Evolutionary conservation across 1,140 invertebrate genomes (phyloP).

Genomic region (Drosophila setifemur): DNA sequence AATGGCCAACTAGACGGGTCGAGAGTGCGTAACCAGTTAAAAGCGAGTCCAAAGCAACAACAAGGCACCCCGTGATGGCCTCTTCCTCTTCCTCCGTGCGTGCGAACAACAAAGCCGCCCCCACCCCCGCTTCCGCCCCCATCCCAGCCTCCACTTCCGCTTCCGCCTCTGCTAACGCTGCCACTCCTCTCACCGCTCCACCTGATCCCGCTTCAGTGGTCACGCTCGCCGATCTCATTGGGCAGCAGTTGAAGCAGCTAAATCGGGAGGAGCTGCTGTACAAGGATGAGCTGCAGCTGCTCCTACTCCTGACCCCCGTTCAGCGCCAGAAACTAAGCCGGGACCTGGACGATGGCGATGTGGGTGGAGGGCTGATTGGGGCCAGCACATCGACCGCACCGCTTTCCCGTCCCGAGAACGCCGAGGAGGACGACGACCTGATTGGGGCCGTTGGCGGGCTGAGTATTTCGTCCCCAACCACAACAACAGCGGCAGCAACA

Average conservation of each 20-base stretch:
- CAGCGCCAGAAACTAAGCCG: slow-evolving; percentile 29
- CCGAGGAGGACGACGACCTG: slow-evolving; percentile 52
- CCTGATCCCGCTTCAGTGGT: background rate
- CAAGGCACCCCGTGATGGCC: slow-evolving; percentile 47
- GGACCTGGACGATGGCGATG: slow-evolving; percentile 22
- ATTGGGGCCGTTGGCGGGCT: slow-evolving; percentile 55
- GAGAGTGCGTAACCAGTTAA: slow-evolving; percentile 12
- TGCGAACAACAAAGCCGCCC: slow-evolving; percentile 50
- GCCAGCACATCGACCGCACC: slow-evolving; percentile 41
- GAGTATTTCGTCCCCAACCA: slow-evolving; percentile 32
- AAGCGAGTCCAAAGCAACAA: slow-evolving; percentile 29
- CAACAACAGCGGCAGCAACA: background rate
- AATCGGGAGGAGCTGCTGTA: slow-evolving; percentile 46
- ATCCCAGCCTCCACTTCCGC: background rate
- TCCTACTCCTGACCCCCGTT: slow-evolving; percentile 43
- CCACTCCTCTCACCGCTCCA: background rate
- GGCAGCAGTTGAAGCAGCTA: slow-evolving; percentile 51
- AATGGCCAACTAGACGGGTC: slow-evolving; percentile 41
- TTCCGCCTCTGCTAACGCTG: slow-evolving; percentile 4
- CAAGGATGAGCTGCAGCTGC: slow-evolving; percentile 63
- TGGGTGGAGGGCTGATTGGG: too few species aligned
- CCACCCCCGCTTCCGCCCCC: slow-evolving; percentile 3
- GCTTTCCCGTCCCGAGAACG: slow-evolving; percentile 42
- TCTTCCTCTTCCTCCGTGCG: slow-evolving; percentile 52
- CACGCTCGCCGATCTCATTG: slow-evolving; percentile 53